A percentile compares a stretch with the other conserved stretches of the same genome.
These are phyloP conservation scores for Euphydryas editha DNA, from an alignment of 2,888 invertebrate species.

Conservation along the genomic window DNA sequence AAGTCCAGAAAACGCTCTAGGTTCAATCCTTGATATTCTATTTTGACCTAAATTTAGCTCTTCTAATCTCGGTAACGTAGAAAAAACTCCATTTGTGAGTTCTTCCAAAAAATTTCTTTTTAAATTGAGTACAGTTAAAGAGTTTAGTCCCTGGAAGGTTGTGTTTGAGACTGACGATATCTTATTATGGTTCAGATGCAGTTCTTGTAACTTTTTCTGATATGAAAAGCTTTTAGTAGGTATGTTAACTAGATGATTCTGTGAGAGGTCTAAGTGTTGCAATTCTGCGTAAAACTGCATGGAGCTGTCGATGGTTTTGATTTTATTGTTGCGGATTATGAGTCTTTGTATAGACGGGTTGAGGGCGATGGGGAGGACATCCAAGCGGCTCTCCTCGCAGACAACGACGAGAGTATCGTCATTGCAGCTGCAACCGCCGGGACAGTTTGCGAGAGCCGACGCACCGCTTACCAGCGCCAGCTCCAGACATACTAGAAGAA, in stretches of 20 bases:
- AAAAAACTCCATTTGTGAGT: conserved; percentile 89
- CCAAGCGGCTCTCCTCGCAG: conserved; percentile 93
- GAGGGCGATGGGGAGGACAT: conserved; percentile 94
- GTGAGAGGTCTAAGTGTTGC: conserved; percentile 92
- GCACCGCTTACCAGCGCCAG: conserved; percentile 73
- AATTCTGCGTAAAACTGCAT: conserved; percentile 95
- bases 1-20: conserved; percentile 89
- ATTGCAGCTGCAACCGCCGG: conserved; percentile 94
- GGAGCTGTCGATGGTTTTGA: conserved; percentile 94
- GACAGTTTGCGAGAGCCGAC: conserved; percentile 89
- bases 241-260: conserved; percentile 92
- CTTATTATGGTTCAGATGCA: conserved; percentile 93
- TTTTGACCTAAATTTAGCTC: conserved; percentile 94
- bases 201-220: conserved; percentile 91
- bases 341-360: conserved; percentile 95
- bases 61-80: conserved; percentile 89
- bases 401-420: conserved; percentile 94
- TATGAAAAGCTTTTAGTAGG: conserved; percentile 90
- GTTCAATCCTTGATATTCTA: conserved; percentile 91
- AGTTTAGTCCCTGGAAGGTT: conserved; percentile 91
- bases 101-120: conserved; percentile 92
- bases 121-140: conserved; percentile 91
- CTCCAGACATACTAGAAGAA: conserved; percentile 68
- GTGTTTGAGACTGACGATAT: conserved; percentile 90
- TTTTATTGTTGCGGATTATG: conserved; percentile 92